Percentiles rank a stretch among this genome's conserved stretches.
Evolutionary conservation across 2,797 vertebrate genomes (phyloP).

Genomic region (Staurois parvus): DNA sequence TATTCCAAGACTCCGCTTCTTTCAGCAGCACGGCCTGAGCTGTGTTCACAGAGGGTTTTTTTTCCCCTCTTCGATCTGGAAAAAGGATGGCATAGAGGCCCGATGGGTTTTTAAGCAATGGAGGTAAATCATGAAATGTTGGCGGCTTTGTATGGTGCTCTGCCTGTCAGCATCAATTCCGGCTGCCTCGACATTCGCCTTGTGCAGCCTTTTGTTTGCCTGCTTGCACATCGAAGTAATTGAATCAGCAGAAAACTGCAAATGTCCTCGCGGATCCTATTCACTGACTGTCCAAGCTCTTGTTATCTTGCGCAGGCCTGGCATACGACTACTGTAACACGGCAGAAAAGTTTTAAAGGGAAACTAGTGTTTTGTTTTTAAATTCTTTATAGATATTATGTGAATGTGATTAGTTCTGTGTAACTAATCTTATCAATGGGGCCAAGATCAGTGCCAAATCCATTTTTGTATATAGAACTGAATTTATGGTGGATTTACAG

Average conservation of each 20-base stretch:
- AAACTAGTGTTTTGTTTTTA: not conserved
- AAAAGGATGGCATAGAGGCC: slow-evolving; percentile 23
- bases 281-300: slow-evolving; percentile 8
- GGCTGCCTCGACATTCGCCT: slow-evolving; percentile 34
- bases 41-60: slow-evolving; percentile 6
- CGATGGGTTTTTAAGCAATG: slow-evolving; percentile 37
- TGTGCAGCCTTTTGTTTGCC: slow-evolving; percentile 37
- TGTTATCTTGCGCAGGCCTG: slow-evolving; percentile 8
- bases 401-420: not conserved
- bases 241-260: slow-evolving; percentile 50
- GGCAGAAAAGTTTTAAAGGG: not conserved
- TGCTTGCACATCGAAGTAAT: slow-evolving; percentile 39
- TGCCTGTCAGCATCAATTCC: slow-evolving; percentile 50
- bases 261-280: slow-evolving; percentile 42
- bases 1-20: slow-evolving; percentile 9
- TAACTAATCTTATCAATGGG: not conserved
- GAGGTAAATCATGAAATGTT: slow-evolving; percentile 52
- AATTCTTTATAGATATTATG: not conserved
- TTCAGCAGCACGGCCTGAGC: not conserved
- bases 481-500: too few species aligned
- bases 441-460: not conserved
- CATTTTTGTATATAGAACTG: not conserved
- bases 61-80: slow-evolving; percentile 7
- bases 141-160: slow-evolving; percentile 27
- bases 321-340: not conserved